These are phyloP conservation scores for Bos indicus DNA, from an alignment of 2,113 vertebrate genomes.

Conservation along the genomic window DNA sequence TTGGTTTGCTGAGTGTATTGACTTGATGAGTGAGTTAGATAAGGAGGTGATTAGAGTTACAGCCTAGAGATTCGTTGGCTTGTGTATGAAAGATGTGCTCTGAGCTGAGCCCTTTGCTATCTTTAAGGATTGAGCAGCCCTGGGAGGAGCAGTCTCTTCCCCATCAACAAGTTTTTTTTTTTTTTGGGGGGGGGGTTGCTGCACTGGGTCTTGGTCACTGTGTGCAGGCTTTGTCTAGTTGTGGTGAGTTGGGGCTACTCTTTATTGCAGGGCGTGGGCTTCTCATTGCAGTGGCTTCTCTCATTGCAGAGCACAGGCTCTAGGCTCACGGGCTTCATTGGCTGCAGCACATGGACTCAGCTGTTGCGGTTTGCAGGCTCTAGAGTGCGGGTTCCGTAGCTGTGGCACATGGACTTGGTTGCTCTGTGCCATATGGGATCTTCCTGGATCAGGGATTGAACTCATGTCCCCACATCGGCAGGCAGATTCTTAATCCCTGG, in stretches of 20 bases:
- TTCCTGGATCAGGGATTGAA: neutral
- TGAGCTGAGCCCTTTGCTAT: neutral
- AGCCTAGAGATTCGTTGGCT: neutral
- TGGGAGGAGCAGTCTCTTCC: neutral
- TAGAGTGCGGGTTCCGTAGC: neutral
- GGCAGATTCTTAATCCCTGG: neutral
- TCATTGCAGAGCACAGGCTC: neutral
- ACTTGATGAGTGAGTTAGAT: neutral
- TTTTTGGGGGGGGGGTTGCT: neutral
- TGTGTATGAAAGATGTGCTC: neutral
- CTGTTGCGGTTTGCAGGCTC: accelerated
- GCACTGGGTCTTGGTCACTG: accelerated
- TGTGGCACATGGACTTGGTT: neutral
- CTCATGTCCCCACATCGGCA: neutral
- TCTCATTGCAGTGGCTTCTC: neutral
- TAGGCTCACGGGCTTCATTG: neutral
- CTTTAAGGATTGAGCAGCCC: neutral
- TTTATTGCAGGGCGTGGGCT: neutral
- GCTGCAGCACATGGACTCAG: neutral
- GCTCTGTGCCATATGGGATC: neutral
- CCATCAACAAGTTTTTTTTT: neutral
- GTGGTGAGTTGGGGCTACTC: neutral
- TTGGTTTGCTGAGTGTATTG: neutral
- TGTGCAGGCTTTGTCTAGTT: neutral
- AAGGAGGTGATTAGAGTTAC: neutral